Evolutionary conservation across 2,888 invertebrate species (phyloP).

Genomic region (Lasioglossum figueresi): DNA sequence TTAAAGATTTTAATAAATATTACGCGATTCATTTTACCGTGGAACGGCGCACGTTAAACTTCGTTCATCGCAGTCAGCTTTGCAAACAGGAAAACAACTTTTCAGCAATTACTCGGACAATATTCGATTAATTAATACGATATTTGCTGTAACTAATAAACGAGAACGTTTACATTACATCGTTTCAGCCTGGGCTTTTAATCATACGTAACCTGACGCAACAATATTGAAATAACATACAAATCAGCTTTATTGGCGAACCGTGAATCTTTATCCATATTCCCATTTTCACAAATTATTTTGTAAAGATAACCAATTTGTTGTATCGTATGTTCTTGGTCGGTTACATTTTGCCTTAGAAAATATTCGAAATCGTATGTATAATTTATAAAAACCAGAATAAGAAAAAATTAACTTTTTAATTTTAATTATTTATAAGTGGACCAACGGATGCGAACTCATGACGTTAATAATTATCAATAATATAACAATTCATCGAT

Average conservation of each 20-base stretch:
- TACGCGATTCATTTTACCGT: background rate
- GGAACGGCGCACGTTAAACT: background rate
- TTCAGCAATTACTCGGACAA: background rate
- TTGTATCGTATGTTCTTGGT: background rate
- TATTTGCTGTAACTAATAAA: background rate
- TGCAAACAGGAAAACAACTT: background rate
- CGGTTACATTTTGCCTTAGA: background rate
- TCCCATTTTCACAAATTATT: background rate
- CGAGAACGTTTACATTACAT: background rate
- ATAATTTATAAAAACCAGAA: background rate
- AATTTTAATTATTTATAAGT: too few relatives aligned
- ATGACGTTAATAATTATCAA: too few relatives aligned
- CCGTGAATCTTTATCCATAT: background rate
- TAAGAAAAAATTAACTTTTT: background rate
- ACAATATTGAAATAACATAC: background rate
- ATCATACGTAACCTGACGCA: background rate
- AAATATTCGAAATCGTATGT: background rate
- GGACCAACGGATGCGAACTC: too few relatives aligned
- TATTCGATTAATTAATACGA: constrained; percentile 1
- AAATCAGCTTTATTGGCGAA: background rate
- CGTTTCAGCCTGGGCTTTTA: background rate
- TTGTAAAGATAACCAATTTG: background rate
- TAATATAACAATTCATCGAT: background rate
- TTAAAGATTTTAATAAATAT: background rate
- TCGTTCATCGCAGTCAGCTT: background rate